phyloP scores from a whole-genome alignment of 1,140 invertebrate species.

The Panulirus ornatus region DNA sequence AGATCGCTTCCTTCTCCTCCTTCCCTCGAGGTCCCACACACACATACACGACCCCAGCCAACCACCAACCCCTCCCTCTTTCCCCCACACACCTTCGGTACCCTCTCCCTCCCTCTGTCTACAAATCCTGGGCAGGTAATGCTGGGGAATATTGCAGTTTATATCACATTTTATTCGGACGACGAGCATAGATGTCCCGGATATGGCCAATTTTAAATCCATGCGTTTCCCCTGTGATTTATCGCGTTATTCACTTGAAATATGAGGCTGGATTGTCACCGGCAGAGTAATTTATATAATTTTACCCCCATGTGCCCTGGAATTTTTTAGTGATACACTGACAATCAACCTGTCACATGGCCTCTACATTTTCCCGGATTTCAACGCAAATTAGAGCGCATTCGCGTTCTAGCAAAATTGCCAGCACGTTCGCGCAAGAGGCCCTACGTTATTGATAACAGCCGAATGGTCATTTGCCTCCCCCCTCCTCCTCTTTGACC shows the following conservation, averaged over 20 bases:
- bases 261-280: slow-evolving; percentile 70
- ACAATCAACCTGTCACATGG: slow-evolving; percentile 65
- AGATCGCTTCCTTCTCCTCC: not conserved
- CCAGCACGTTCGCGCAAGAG: slow-evolving; percentile 42
- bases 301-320: slow-evolving; percentile 59
- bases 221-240: slow-evolving; percentile 59
- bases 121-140: slow-evolving; percentile 20
- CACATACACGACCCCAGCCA: not conserved
- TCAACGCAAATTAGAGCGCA: slow-evolving; percentile 63
- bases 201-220: slow-evolving; percentile 60
- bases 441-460: slow-evolving; percentile 64
- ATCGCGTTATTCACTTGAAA: slow-evolving; percentile 65
- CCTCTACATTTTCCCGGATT: slow-evolving; percentile 67
- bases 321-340: slow-evolving; percentile 70
- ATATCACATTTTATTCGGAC: slow-evolving; percentile 13
- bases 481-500: not conserved
- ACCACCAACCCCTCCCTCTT: not conserved
- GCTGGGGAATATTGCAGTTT: slow-evolving; percentile 11
- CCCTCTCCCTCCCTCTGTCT: not conserved
- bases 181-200: slow-evolving; percentile 52
- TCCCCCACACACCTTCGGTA: too few species aligned
- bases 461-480: slow-evolving; percentile 27
- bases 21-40: not conserved
- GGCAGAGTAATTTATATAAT: slow-evolving; percentile 63
- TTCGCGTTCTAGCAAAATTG: slow-evolving; percentile 61